Conservation (phyloP, 2,113 vertebrate genomes). For the Hemiprocne comata region DNA sequence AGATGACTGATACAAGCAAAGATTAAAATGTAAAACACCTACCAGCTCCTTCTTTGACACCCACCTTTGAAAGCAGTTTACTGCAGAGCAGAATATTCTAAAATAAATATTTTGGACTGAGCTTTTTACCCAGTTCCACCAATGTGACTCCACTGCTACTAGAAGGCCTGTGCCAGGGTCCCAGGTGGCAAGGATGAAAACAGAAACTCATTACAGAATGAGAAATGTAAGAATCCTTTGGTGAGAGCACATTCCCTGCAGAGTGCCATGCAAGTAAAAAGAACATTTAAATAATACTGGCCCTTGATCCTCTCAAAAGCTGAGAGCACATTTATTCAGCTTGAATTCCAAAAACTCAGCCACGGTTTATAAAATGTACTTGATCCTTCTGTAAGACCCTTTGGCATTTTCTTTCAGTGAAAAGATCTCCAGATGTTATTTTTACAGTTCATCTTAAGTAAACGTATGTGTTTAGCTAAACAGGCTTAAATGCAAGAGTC, state of each 20-base stretch:
- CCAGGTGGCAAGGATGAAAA: slow-evolving; percentile 41
- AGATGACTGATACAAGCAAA: background rate
- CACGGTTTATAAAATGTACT: background rate
- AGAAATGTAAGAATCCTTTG: slow-evolving; percentile 17
- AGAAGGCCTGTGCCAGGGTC: background rate
- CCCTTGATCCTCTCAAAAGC: slow-evolving; percentile 50
- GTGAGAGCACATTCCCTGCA: background rate
- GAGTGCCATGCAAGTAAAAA: background rate
- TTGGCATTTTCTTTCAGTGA: slow-evolving; percentile 33
- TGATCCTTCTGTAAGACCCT: slow-evolving; percentile 30
- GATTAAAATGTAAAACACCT: slow-evolving; percentile 5
- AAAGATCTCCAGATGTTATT: slow-evolving; percentile 48
- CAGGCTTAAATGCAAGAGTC: slow-evolving; percentile 16
- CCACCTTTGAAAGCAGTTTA: background rate
- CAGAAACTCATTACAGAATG: slow-evolving; percentile 26
- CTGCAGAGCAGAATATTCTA: slow-evolving; percentile 35
- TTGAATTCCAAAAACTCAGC: slow-evolving; percentile 14
- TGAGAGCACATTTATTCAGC: slow-evolving; percentile 34
- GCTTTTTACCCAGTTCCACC: slow-evolving; percentile 12
- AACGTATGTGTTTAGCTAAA: slow-evolving; percentile 55
- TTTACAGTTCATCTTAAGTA: slow-evolving; percentile 47
- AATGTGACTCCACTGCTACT: background rate
- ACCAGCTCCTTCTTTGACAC: background rate
- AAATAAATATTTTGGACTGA: slow-evolving; percentile 51
- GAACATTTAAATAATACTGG: slow-evolving; percentile 49